Conservation (phyloP, 2,888 invertebrate species). For the Linnaemya tessellans region DNA sequence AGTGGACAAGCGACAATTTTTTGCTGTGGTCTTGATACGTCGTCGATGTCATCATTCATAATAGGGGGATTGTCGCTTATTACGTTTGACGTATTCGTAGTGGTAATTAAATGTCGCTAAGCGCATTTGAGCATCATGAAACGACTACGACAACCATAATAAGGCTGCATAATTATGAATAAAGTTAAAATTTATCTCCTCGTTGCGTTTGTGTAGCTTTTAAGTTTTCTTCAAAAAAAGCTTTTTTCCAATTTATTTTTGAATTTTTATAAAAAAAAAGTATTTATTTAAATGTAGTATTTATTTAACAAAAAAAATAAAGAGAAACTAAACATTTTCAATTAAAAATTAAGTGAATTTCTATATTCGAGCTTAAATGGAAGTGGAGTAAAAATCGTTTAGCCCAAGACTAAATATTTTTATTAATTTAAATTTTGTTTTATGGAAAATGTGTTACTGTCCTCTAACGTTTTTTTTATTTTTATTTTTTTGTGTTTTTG, state of each 20-base stretch:
- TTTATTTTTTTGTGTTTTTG: too few relatives aligned
- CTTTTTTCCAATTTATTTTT: not conserved
- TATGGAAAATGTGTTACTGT: not conserved
- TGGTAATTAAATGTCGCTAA: too few relatives aligned
- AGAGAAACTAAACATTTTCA: conserved; percentile 6
- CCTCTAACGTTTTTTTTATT: not conserved
- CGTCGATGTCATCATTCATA: too few relatives aligned
- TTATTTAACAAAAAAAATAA: conserved; percentile 3
- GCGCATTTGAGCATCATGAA: too few relatives aligned
- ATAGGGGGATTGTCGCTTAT: too few relatives aligned
- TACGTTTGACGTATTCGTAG: too few relatives aligned
- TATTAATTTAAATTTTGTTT: not conserved
- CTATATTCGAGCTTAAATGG: conserved; percentile 30
- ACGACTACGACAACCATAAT: too few relatives aligned
- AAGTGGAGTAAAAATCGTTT: not conserved
- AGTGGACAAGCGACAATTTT: too few relatives aligned
- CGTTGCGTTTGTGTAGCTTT: too few relatives aligned
- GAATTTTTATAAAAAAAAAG: not conserved
- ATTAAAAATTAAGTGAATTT: conserved; percentile 30
- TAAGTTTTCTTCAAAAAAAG: not conserved
- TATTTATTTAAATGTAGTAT: not conserved
- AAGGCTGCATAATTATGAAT: too few relatives aligned
- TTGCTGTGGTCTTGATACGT: too few relatives aligned
- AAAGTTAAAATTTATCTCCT: too few relatives aligned
- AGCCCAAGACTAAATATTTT: not conserved